Base-by-base conservation (phyloP, 1,140 invertebrate species). In the Teleogryllus occipitalis region DNA sequence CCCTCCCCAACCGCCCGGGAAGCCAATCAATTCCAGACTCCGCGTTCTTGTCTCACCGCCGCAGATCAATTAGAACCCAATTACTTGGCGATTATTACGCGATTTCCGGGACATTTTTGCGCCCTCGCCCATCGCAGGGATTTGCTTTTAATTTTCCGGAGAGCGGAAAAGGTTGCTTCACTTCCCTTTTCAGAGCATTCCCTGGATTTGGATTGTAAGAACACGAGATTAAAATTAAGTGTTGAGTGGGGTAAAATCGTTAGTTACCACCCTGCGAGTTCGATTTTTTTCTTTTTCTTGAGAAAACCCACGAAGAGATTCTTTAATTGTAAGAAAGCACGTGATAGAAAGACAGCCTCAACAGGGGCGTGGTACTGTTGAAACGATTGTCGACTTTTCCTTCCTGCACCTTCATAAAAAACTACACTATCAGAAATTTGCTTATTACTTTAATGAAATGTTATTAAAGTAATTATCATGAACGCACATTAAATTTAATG, bases 141-240 rank as follows among this genome's bases (percentile, higher is more conserved):
- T 65, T 65, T 65, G 54, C 54, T 65, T 65, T 65, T 65, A 65
- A 65, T 65, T 65, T 65, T 18, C 54, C 54, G 54, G 54, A 65
- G 54, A 65, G 54, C 54, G 54, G 18, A 65, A 65, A 65, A 65
- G 54, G 54, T 65, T 18, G 54, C 54, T 65, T 18, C 10, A 65
- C 10, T 10, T 18, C 54, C 18, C 54, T 65, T n/a, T 18, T 65
- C 18, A 10, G 54, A 14, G 54, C 7, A 65, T 65, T 14, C 54
- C 10, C 18, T 14, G 54, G 54, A 65, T 65, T 65, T 65, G 54
- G 54, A 65, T 65, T 10, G 54, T 18, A 14, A 65, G 54, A 65
- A 65, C 54, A 65, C 54, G 54, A 14, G 54, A 65, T 65, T 65
- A 65, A 65, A 65, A 65, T 65, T 10, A 65, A 65, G 54, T 65